Percentiles rank a stretch among this genome's conserved stretches.
Evolutionary conservation across 2,113 vertebrate genomes (phyloP).

Genomic region (Xiphias gladius): DNA sequence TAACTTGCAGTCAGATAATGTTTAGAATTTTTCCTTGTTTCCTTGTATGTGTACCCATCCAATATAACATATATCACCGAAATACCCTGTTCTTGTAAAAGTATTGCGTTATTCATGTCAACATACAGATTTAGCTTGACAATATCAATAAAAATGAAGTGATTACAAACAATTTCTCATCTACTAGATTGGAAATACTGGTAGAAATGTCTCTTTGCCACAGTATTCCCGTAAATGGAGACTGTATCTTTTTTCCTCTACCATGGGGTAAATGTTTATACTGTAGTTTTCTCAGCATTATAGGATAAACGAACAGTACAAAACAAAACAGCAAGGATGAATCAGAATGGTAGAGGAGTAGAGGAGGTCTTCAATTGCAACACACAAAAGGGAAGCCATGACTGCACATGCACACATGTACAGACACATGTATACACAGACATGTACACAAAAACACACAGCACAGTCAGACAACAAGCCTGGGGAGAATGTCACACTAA

Average conservation of each 20-base stretch:
- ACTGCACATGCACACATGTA: constrained; percentile 17
- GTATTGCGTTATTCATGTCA: neutral
- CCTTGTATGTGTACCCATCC: too few relatives aligned
- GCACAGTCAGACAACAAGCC: constrained; percentile 69
- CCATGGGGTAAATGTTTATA: neutral
- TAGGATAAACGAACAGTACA: constrained; percentile 8
- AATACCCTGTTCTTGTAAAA: neutral
- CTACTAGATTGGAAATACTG: neutral
- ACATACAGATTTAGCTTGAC: neutral
- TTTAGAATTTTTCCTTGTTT: too few relatives aligned
- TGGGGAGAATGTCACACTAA: constrained; percentile 73
- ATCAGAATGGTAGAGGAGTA: constrained; percentile 11
- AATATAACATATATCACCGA: neutral
- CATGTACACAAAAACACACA: constrained; percentile 35
- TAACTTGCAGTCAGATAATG: too few relatives aligned
- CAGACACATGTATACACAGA: constrained; percentile 36
- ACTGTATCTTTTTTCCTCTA: neutral
- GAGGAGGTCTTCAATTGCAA: constrained; percentile 29
- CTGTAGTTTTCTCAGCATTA: neutral
- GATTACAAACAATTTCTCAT: neutral
- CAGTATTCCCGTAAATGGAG: neutral
- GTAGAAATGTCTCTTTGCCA: neutral
- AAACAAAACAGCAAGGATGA: constrained; percentile 18
- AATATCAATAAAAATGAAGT: neutral
- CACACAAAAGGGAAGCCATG: constrained; percentile 32